phyloP scores from a whole-genome alignment of 2,113 vertebrate genomes.

The Neogale vison region DNA sequence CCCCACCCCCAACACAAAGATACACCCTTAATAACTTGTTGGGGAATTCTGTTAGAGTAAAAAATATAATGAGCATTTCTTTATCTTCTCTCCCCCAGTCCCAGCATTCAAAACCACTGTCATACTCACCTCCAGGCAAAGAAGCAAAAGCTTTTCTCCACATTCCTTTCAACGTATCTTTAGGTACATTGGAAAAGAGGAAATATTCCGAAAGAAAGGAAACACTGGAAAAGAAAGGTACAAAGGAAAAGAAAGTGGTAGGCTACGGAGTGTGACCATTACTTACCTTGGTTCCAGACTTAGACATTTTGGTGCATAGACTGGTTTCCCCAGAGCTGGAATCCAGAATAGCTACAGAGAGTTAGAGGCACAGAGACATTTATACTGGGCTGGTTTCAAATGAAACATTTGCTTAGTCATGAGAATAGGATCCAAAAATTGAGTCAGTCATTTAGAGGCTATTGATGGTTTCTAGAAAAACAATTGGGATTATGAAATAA shows the following conservation, averaged over 20 bases:
- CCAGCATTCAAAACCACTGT: not conserved
- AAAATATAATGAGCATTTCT: not conserved
- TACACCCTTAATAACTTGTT: not conserved
- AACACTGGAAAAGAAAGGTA: not conserved
- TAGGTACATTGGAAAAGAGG: not conserved
- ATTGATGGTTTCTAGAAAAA: conserved; percentile 95
- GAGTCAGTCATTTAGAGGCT: conserved; percentile 96
- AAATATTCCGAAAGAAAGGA: not conserved
- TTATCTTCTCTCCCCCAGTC: not conserved
- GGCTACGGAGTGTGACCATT: not conserved
- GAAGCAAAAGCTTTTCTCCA: not conserved
- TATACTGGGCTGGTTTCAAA: conserved; percentile 89
- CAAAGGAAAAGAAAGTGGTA: not conserved
- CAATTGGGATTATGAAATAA: conserved; percentile 95
- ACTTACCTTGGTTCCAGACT: conserved; percentile 84
- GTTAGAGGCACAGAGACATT: conserved; percentile 82
- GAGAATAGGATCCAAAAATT: conserved; percentile 98
- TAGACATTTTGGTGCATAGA: conserved; percentile 82
- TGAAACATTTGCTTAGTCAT: conserved; percentile 95
- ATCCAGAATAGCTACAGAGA: conserved; percentile 76
- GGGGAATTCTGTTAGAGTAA: not conserved
- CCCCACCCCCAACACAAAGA: not conserved
- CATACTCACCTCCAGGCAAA: conserved; percentile 26
- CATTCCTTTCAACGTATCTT: not conserved
- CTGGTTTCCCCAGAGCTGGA: conserved; percentile 71